Base-by-base conservation (phyloP, 2,888 invertebrate genomes). In the Pseudoips prasinana region DNA sequence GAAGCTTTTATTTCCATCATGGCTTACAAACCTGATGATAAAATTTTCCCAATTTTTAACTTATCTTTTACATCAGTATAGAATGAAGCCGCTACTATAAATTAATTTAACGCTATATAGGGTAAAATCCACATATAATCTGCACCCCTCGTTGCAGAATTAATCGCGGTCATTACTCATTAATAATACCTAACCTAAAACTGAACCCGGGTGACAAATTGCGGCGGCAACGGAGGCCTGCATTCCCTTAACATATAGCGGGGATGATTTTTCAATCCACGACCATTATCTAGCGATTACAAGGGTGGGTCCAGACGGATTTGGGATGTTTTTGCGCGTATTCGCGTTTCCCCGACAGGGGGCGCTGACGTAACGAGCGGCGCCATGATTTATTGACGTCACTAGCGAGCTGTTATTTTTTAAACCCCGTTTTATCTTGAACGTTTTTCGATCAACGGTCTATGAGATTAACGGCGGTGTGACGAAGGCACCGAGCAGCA, bases 241-340 rank as follows among this genome's bases (percentile, higher is more conserved):
- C 56, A 58, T 67, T 59, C 69, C 71, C 70, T 68, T 70, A 68
- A 75, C 67, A 72, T 68, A 75, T 66, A 73, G 64, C 63, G 57
- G 65, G 73, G 77, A 85, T 82, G 79, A 83, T 85, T 85, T 86
- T 85, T 86, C 84, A 84, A 84, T 85, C 79, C 75, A 60, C 64
- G 56, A 62, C 79, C 81, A 85, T 85, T 85, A 85, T 85, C 81
- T 77, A 73, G 70, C 78, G 82, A 86, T 86, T 85, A 85, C 82
- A 80, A 79, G 84, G 86, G 85, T 79, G 79, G 77, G 71, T 70
- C 77, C 75, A 75, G 81, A 81, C 79, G 73, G 74, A 76, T 78
- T 72, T 65, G 75, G 78, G 75, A 73, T 75, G 82, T 83, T 86
- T 72, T 73, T 73, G 69, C 64, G 61, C 57, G 55, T 62, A 63